Conservation (phyloP, 2,113 vertebrate genomes). For the Hippoglossus stenolepis region DNA sequence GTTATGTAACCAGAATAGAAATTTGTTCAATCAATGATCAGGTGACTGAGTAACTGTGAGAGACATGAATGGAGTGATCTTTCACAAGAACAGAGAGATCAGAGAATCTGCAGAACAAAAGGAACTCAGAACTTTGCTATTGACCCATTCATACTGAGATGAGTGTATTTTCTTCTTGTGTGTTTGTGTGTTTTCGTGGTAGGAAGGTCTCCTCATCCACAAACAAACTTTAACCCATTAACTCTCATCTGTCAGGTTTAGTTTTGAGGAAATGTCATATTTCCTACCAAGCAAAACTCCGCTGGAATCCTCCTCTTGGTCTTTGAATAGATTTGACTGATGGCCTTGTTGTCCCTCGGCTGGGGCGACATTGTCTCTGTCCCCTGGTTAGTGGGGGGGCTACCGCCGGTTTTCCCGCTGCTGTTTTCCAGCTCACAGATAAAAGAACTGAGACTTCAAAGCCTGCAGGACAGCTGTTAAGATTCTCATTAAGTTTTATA, state of each 20-base stretch:
- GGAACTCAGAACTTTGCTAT: neutral
- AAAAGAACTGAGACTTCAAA: conserved; percentile 29
- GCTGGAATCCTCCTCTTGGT: conserved; percentile 34
- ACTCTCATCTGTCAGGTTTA: conserved; percentile 39
- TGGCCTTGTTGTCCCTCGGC: conserved; percentile 33
- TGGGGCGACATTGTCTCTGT: conserved; percentile 36
- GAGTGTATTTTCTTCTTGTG: neutral
- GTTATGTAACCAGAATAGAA: neutral
- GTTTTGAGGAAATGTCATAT: conserved; percentile 22
- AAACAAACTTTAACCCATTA: conserved; percentile 26
- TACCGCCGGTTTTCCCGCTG: neutral
- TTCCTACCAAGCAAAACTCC: conserved; percentile 37
- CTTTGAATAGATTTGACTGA: conserved; percentile 65
- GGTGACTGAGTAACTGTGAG: conserved; percentile 35
- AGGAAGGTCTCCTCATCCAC: neutral
- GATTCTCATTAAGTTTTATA: conserved; percentile 37
- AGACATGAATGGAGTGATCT: conserved; percentile 45
- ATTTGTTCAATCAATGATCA: conserved; percentile 7
- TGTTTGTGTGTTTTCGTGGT: neutral
- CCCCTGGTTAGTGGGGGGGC: neutral
- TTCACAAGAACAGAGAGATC: conserved; percentile 59
- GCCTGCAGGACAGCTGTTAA: conserved; percentile 44
- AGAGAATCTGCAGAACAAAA: conserved; percentile 27
- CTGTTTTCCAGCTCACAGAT: conserved; percentile 22
- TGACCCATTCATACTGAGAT: conserved; percentile 1